These are phyloP conservation scores for Mastomys natalensis DNA, from an alignment of 2,113 vertebrate species.

Conservation along the genomic window DNA sequence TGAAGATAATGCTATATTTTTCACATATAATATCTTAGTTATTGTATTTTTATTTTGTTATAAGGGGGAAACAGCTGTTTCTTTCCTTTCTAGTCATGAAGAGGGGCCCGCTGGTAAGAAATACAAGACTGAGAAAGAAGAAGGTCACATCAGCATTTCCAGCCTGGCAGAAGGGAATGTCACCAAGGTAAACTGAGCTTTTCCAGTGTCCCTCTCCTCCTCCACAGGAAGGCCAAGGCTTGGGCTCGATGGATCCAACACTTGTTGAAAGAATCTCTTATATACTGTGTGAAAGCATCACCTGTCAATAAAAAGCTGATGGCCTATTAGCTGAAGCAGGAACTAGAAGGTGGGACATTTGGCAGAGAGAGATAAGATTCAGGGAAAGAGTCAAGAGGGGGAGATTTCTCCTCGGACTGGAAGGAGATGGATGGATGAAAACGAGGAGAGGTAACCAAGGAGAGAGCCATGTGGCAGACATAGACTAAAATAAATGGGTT, in stretches of 20 bases:
- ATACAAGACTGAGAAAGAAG: conserved; percentile 87
- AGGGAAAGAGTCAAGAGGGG: no score
- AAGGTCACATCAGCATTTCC: conserved; percentile 88
- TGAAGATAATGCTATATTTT: conserved; percentile 41
- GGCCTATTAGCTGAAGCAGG: no score
- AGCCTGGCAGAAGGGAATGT: conserved; percentile 91
- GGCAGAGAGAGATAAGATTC: no score
- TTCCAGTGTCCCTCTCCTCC: not conserved
- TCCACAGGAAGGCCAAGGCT: not conserved
- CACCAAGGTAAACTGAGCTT: conserved; percentile 89
- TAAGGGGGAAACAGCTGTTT: not conserved
- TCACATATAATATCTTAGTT: not conserved
- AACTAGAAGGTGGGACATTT: no score
- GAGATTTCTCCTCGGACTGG: no score
- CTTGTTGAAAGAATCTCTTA: no score
- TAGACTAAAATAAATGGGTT: no score
- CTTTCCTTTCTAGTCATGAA: conserved; percentile 84
- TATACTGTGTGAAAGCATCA: no score
- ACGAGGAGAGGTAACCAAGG: no score
- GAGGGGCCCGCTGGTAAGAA: conserved; percentile 89
- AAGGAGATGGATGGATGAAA: no score
- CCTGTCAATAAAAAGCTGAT: no score
- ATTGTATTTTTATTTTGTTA: conserved; percentile 16
- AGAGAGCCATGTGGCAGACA: no score
- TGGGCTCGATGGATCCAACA: not conserved